phyloP scores from a whole-genome alignment of 2,113 vertebrate genomes.

The Brachypodius melanocephalos region DNA sequence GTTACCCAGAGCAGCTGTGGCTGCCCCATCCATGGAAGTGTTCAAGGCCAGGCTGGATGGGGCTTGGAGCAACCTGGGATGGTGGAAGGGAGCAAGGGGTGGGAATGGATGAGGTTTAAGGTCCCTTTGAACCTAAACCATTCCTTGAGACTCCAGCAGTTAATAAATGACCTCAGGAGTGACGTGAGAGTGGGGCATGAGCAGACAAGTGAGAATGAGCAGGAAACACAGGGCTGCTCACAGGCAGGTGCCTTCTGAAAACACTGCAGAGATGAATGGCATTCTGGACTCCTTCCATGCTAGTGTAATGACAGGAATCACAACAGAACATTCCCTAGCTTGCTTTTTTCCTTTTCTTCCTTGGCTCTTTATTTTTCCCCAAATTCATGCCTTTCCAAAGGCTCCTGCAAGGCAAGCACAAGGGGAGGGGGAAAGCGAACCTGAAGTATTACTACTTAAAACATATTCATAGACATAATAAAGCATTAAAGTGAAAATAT shows the following conservation, averaged over 20 bases:
- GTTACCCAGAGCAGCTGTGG: not conserved
- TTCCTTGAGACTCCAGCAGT: not conserved
- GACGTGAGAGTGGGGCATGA: not conserved
- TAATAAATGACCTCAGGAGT: not conserved
- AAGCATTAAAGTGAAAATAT: constrained; percentile 94
- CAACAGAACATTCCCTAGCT: constrained; percentile 40
- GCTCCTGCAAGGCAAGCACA: constrained; percentile 19
- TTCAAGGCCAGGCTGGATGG: accelerated
- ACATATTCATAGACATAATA: constrained; percentile 87
- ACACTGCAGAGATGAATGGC: not conserved
- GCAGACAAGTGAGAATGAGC: not conserved
- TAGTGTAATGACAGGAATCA: constrained; percentile 15
- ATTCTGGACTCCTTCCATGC: constrained; percentile 37
- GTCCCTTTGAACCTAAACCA: not conserved
- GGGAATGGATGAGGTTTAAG: not conserved
- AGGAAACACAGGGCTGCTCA: not conserved
- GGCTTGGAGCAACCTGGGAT: not conserved
- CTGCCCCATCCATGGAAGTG: not conserved
- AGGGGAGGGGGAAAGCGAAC: constrained; percentile 17
- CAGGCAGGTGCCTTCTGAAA: constrained; percentile 44
- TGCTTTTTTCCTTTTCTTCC: not conserved
- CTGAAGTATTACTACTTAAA: constrained; percentile 82
- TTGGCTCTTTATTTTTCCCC: not conserved
- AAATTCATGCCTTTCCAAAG: constrained; percentile 45
- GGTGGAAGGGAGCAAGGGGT: not conserved